These are phyloP conservation scores for Artibeus lituratus DNA, from an alignment of 2,797 vertebrate species.

Conservation along the genomic window DNA sequence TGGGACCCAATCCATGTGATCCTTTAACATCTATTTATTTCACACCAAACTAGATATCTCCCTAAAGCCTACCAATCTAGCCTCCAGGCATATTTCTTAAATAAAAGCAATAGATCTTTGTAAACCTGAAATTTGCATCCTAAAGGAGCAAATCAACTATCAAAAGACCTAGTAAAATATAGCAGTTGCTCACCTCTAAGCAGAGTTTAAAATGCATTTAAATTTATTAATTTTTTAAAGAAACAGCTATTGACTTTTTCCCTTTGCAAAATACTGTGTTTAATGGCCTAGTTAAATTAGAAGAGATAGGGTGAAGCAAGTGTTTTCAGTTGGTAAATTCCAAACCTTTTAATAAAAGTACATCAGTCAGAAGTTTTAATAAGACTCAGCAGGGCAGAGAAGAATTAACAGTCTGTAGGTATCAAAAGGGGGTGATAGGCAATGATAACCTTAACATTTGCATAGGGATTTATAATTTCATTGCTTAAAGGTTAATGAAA, in stretches of 20 bases:
- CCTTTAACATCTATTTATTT: conserved; percentile 97
- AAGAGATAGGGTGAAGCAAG: conserved; percentile 33
- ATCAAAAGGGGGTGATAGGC: conserved; percentile 50
- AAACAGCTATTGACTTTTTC: conserved; percentile 71
- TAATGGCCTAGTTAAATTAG: conserved; percentile 56
- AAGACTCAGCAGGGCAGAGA: conserved; percentile 64
- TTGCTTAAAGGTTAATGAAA: conserved; percentile 69
- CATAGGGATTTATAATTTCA: conserved; percentile 63
- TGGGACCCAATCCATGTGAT: conserved; percentile 93
- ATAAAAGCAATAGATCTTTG: conserved; percentile 94
- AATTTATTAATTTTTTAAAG: conserved; percentile 76
- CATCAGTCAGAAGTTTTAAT: conserved; percentile 48
- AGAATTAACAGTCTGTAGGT: conserved; percentile 63
- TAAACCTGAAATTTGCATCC: conserved; percentile 95
- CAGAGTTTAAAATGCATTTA: conserved; percentile 82
- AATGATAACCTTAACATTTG: conserved; percentile 69
- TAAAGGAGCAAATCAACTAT: conserved; percentile 86
- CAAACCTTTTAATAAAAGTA: conserved; percentile 73
- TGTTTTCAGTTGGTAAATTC: conserved; percentile 69
- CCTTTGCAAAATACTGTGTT: conserved; percentile 49
- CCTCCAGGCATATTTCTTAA: conserved; percentile 95
- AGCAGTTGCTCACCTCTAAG: conserved; percentile 85
- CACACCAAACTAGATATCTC: conserved; percentile 90
- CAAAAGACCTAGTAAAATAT: conserved; percentile 84
- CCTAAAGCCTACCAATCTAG: conserved; percentile 89